A percentile compares a stretch with the other conserved stretches of the same genome.
These are phyloP conservation scores for Rhagologus leucostigma DNA, from an alignment of 2,113 vertebrate genomes.

Conservation along the genomic window DNA sequence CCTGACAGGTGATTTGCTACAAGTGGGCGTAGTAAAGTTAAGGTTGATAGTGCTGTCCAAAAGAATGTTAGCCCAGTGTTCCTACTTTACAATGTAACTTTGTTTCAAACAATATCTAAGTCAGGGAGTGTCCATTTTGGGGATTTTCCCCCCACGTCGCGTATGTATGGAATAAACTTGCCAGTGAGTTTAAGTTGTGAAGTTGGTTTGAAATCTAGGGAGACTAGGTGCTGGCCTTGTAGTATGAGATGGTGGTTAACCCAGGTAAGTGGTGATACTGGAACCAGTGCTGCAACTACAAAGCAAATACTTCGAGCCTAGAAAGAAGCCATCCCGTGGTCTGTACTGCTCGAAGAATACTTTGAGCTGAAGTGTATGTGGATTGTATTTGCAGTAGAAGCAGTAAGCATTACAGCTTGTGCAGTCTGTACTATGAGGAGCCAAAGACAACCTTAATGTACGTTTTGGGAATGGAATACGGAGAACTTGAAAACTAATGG, in stretches of 20 bases:
- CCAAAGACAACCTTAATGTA: neutral
- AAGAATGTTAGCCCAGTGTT: neutral
- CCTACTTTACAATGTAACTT: neutral
- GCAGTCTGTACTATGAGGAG: neutral
- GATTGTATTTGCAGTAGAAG: neutral
- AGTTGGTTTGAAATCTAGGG: neutral
- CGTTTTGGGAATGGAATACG: neutral
- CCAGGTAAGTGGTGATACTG: neutral
- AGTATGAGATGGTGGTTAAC: neutral
- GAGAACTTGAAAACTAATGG: neutral
- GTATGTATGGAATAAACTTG: neutral
- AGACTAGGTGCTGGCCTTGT: neutral
- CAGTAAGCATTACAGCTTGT: too few relatives aligned
- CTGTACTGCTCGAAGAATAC: accelerated
- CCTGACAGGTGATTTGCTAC: neutral
- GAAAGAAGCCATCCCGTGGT: accelerated
- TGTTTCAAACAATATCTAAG: neutral
- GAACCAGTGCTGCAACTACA: neutral
- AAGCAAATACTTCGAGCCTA: neutral
- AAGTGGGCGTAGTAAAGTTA: neutral
- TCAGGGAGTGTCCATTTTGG: neutral
- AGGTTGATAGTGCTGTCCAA: neutral
- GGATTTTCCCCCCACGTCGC: accelerated
- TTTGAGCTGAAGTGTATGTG: accelerated
- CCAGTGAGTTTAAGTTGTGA: neutral